Evolutionary conservation across 2,888 invertebrate species (phyloP).

Genomic region (Idaea biselata): DNA sequence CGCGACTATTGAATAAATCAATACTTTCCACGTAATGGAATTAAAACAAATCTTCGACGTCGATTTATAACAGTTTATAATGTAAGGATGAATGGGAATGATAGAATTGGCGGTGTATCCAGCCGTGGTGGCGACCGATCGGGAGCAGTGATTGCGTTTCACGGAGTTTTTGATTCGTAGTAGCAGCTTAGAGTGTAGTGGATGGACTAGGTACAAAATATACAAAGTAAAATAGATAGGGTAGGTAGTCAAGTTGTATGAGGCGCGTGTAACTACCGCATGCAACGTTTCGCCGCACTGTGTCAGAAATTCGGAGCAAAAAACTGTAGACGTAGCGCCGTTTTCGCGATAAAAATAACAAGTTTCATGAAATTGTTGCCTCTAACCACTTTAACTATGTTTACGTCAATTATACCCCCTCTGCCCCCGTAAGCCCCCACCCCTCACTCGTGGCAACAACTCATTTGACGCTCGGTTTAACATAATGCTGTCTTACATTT

Average conservation of each 20-base stretch:
- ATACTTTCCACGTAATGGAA: conserved; percentile 36
- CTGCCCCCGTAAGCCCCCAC: conserved; percentile 4
- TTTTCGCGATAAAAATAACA: not conserved
- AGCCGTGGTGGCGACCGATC: not conserved
- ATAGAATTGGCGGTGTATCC: not conserved
- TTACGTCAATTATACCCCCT: not conserved
- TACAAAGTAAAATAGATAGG: not conserved
- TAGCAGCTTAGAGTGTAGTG: not conserved
- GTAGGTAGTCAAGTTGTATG: not conserved
- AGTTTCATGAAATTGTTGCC: not conserved
- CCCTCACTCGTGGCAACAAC: conserved; percentile 3
- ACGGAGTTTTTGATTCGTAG: not conserved
- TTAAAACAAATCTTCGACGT: conserved; percentile 22
- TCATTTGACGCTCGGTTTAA: conserved; percentile 5
- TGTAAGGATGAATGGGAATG: not conserved
- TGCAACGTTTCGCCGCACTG: not conserved
- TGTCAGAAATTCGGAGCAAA: not conserved
- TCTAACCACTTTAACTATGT: not conserved
- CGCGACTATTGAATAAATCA: conserved; percentile 36
- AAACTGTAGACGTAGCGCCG: not conserved
- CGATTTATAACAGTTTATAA: conserved; percentile 5
- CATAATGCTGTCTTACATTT: not conserved
- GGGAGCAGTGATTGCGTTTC: not conserved
- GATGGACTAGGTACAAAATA: conserved; percentile 1
- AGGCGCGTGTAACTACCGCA: not conserved